Evolutionary conservation across 2,797 vertebrate species (phyloP).

Genomic region (Mus minutoides): DNA sequence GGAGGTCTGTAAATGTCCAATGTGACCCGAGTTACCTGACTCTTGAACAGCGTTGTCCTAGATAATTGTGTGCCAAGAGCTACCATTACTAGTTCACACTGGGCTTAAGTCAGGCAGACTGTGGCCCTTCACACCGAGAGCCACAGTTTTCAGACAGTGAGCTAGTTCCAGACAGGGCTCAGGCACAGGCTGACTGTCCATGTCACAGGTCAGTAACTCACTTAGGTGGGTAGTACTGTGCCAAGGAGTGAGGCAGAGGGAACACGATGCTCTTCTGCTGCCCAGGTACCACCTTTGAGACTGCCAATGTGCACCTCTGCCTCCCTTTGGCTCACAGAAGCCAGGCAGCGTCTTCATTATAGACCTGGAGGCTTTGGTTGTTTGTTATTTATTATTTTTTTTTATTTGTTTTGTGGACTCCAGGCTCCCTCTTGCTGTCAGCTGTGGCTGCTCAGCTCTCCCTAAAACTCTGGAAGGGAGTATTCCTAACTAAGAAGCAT

Average conservation of each 20-base stretch:
- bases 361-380: too few species aligned
- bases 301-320: too few species aligned
- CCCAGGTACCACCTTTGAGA: accelerated
- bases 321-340: neutral
- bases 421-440: conserved; percentile 62
- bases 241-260: neutral
- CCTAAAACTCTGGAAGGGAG: neutral
- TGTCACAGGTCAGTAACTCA: neutral
- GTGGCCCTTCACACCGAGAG: neutral
- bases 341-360: neutral
- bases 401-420: neutral
- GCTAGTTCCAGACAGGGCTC: neutral
- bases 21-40: neutral
- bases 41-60: neutral
- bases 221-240: neutral
- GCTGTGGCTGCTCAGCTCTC: neutral
- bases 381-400: neutral
- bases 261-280: neutral
- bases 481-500: neutral
- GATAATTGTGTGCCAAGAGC: neutral
- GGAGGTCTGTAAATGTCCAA: neutral
- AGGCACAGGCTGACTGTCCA: neutral
- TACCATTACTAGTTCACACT: neutral
- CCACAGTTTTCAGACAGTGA: neutral
- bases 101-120: neutral